These are phyloP conservation scores for Portunus trituberculatus DNA, from an alignment of 1,140 invertebrate species.

Conservation along the genomic window DNA sequence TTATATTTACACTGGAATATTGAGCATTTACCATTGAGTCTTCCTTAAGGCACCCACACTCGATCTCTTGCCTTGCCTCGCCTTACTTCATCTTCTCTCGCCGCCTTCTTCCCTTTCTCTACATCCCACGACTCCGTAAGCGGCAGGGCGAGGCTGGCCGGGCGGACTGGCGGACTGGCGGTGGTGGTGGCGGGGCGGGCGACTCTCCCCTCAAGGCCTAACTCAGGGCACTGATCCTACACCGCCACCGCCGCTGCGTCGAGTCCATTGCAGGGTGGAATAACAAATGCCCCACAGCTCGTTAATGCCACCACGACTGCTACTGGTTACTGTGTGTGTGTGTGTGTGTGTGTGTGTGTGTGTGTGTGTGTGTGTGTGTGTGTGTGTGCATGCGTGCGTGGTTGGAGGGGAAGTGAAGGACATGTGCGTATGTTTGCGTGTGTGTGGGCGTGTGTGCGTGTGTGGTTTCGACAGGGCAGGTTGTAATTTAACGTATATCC, in stretches of 20 bases:
- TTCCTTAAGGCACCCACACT: background rate
- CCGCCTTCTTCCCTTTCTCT: background rate
- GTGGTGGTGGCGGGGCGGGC: background rate
- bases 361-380: conserved; percentile 1
- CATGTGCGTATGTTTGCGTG: too few relatives aligned
- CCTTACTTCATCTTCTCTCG: background rate
- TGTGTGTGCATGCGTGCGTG: background rate
- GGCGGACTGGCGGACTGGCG: background rate
- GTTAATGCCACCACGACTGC: too few relatives aligned
- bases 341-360: background rate
- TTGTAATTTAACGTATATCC: too few relatives aligned
- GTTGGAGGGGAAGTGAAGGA: too few relatives aligned
- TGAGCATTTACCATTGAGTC: too few relatives aligned
- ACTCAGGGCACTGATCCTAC: background rate
- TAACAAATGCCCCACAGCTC: too few relatives aligned
- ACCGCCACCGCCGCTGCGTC: too few relatives aligned
- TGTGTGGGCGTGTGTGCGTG: background rate
- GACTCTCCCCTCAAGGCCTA: background rate
- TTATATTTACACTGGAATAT: too few relatives aligned
- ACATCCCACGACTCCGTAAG: background rate
- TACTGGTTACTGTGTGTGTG: too few relatives aligned
- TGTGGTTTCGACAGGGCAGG: too few relatives aligned
- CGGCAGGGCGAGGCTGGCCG: background rate
- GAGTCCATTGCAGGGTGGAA: too few relatives aligned
- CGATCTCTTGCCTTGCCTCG: background rate